Base-by-base conservation (phyloP, 1,140 invertebrate genomes). In the Dysdera silvatica region DNA sequence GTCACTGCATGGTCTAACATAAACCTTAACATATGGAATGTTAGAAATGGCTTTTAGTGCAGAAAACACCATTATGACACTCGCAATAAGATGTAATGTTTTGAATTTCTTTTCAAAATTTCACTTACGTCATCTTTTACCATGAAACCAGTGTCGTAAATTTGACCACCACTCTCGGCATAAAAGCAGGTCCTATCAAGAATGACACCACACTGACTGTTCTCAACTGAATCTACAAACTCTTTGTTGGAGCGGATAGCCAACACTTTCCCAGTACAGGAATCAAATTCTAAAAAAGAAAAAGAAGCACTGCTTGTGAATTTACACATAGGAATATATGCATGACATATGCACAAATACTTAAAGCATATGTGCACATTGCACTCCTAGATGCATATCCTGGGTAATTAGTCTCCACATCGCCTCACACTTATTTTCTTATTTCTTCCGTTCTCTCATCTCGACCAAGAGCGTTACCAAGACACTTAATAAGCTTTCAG, bases 131-230 rank as follows among this genome's bases (percentile, higher is more conserved):
- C 83, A 20, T 82, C 76, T 81, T 95, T 96, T 0, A 88, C 85
- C 72, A 99, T 83, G 69, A 90, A 95, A 20, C 96, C 97, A 75
- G 94, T 91, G 77, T 99, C 97, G 76, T 86, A 95, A 68, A 98
- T 94, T 80, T 99, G 97, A 16, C 97, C 97, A 70, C 97, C 97
- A 79, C 95, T 91, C 77, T 99, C 96, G 8, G 95, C 95, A 74
- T 84, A 90, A 76, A 98, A 98, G 67, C 74, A 79, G 0, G 95
- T 99, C 69, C 82, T 82, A 74, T 99, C 92, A 53, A 99, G 79
- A 65, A 99, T 78, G 58, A 99, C 77, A 20, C 91, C 95, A 77
- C 92, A 94, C 74, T 92, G 82, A 0, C 93, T 94, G 54, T 86
- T 84, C 6, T 72, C 76, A 10, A 96, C 87, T 76, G 85, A 78